Evolutionary conservation across 2,888 invertebrate genomes (phyloP), one percentile per base, ranked within the genome.

Genomic region (Caenorhabditis becei): DNA sequence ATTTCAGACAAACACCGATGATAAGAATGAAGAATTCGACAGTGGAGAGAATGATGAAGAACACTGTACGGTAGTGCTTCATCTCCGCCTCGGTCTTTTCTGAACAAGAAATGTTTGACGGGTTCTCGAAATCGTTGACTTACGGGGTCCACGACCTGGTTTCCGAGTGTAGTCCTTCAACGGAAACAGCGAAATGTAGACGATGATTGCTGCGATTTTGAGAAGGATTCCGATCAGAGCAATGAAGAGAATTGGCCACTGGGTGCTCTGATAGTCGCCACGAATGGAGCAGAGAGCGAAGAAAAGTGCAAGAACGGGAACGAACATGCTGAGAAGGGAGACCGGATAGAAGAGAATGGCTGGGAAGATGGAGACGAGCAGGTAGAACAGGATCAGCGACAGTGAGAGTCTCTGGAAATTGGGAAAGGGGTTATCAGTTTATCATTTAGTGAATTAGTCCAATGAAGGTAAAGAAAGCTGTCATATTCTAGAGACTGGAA

Each of bases 231-330:
- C 86, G 61, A 84, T 67, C 49, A 84, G 80, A 18, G 83, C 86
- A 44, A 86, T 82, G 62, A 86, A 77, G 26, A 84, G 69, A 61
- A 83, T 83, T 11, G 86, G 86, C 83, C 83, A 85, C 44, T 83
- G 81, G n/a, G 77, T 67, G 32, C 75, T 77, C 11, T 71, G 61
- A 59, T 77, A 78, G 54, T 82, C 80, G 20, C 66, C 66, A 37
- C 81, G 63, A 14, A 84, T 65, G 32, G 82, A 78, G 65, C 83
- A 83, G 20, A 83, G 47, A 11, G 86, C 82, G 62, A 80, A 84
- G 65, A 86, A 77, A 28, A 86, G 66, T 20, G 84, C 69, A 14
- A 84, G 49, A 28, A 82, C 56, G 18, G 86, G 86, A 16, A 86
- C 82, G 24, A 71, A 49, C 54, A 86, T 72, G 41, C 77, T 65